Percentiles rank a stretch among this genome's conserved stretches.
phyloP scores from a whole-genome alignment of 1,140 invertebrate genomes.

The Trigoniulus corallinus region DNA sequence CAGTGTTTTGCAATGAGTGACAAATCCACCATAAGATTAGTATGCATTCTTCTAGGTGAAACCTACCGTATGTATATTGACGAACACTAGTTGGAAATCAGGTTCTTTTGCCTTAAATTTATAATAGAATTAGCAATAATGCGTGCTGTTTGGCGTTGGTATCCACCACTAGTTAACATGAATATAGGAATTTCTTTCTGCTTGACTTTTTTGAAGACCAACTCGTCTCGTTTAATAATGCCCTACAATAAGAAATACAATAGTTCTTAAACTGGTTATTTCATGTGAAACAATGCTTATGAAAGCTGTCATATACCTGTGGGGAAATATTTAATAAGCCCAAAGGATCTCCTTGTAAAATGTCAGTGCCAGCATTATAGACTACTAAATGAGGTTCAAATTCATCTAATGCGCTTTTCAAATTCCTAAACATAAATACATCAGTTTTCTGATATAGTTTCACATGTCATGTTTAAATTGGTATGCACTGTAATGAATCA shows the following conservation, averaged over 20 bases:
- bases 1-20: no score
- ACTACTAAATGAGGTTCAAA: slow-evolving; percentile 63
- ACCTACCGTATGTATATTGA: no score
- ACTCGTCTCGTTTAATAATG: slow-evolving; percentile 60
- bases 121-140: slow-evolving; percentile 67
- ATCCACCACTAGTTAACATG: slow-evolving; percentile 78
- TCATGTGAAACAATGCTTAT: neutral
- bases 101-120: slow-evolving; percentile 35
- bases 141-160: slow-evolving; percentile 49
- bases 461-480: no score
- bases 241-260: slow-evolving; percentile 34
- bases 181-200: slow-evolving; percentile 51
- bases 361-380: slow-evolving; percentile 79
- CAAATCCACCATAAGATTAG: no score
- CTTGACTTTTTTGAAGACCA: slow-evolving; percentile 55
- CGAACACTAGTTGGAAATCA: no score
- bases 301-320: slow-evolving; percentile 26
- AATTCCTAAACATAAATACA: slow-evolving; percentile 21
- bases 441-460: slow-evolving; percentile 11
- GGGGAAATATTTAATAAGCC: slow-evolving; percentile 48
- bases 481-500: no score
- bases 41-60: no score
- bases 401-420: slow-evolving; percentile 46
- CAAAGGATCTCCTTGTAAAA: slow-evolving; percentile 55
- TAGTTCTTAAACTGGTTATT: neutral